Conservation (phyloP, 2,113 vertebrate species). For the Vanacampus margaritifer region DNA sequence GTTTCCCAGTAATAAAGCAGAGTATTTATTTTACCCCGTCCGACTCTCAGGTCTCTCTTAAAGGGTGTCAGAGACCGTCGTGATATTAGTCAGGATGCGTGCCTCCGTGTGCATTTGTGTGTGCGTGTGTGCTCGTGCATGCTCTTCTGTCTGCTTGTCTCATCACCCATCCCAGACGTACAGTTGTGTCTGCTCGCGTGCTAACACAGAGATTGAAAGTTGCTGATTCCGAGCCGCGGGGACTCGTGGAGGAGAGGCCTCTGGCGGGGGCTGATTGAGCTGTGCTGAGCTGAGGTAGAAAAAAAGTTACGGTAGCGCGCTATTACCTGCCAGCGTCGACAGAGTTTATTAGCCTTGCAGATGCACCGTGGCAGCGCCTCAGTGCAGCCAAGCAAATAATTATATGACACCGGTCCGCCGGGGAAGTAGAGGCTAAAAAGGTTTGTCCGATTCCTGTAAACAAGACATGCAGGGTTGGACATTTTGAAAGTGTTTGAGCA, state of each 20-base stretch:
- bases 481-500: conserved; percentile 2
- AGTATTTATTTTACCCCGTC: conserved; percentile 71
- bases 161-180: conserved; percentile 66
- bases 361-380: conserved; percentile 58
- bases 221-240: conserved; percentile 68
- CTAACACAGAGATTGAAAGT: conserved; percentile 72
- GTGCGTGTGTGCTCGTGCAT: conserved; percentile 23
- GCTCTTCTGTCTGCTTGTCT: conserved; percentile 62
- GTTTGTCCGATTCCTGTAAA: conserved; percentile 63
- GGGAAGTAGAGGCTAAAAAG: conserved; percentile 62
- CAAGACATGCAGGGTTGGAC: conserved; percentile 25
- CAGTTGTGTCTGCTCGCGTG: conserved; percentile 66
- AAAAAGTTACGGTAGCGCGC: conserved; percentile 65
- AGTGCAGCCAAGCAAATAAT: conserved; percentile 66
- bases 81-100: conserved; percentile 65
- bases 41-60: conserved; percentile 63
- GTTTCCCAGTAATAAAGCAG: conserved; percentile 69
- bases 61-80: conserved; percentile 63
- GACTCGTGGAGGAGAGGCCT: conserved; percentile 64
- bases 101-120: conserved; percentile 5
- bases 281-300: conserved; percentile 69
- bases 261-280: conserved; percentile 69
- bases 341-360: conserved; percentile 72
- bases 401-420: conserved; percentile 56
- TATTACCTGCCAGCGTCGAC: conserved; percentile 65